A percentile compares a stretch with the other conserved stretches of the same genome.
These are phyloP conservation scores for Galeopterus variegatus DNA, from an alignment of 2,113 vertebrate species.

Conservation along the genomic window DNA sequence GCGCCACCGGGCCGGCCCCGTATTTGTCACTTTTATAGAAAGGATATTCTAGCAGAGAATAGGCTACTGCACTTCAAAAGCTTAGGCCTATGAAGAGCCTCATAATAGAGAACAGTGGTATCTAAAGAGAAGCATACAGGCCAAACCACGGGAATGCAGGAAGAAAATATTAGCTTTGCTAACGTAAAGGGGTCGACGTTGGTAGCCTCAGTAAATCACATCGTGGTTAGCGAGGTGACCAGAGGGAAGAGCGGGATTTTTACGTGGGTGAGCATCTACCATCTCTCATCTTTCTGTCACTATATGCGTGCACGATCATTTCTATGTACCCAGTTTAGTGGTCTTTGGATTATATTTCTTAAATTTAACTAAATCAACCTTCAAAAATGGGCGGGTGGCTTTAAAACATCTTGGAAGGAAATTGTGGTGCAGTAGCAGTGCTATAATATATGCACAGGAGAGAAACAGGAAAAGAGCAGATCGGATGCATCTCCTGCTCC, in stretches of 20 bases:
- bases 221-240: not conserved
- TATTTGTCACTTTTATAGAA: not conserved
- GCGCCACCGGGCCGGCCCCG: too few species aligned
- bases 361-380: not conserved
- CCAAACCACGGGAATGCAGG: too few species aligned
- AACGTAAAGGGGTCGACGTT: too few species aligned
- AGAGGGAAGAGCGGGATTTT: not conserved
- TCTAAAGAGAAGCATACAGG: not conserved
- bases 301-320: not conserved
- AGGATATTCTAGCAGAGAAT: not conserved
- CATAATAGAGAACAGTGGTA: not conserved
- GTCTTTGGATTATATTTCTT: not conserved
- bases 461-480: not conserved
- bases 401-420: not conserved
- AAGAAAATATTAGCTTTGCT: not conserved
- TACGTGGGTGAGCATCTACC: fast-evolving
- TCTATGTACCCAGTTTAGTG: not conserved
- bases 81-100: not conserved
- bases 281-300: not conserved
- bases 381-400: not conserved
- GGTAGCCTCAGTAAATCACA: too few species aligned
- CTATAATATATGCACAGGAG: not conserved
- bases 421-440: not conserved
- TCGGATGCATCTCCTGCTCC: not conserved
- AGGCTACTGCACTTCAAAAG: not conserved